Percentiles rank a stretch among this genome's conserved stretches.
phyloP scores from a whole-genome alignment of 2,113 vertebrate species.

The Abramis brama region DNA sequence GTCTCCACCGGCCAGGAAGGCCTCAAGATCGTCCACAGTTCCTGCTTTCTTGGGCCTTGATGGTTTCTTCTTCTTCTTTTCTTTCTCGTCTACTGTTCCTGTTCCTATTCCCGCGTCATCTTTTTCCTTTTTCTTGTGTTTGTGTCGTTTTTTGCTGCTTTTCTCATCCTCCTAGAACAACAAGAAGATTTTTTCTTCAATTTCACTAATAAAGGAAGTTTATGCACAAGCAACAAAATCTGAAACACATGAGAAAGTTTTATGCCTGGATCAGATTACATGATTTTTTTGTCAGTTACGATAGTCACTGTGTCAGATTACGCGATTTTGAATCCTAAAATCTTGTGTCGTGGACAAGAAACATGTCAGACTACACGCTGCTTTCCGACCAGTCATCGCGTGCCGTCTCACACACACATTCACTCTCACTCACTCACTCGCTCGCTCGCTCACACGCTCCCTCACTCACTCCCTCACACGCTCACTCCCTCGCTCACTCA shows the following conservation, averaged over 20 bases:
- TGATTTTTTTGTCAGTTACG: too few relatives aligned
- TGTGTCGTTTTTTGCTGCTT: constrained; percentile 73
- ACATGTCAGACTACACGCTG: too few relatives aligned
- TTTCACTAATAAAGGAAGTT: neutral
- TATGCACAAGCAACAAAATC: neutral
- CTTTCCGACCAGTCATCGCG: too few relatives aligned
- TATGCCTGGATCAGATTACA: too few relatives aligned
- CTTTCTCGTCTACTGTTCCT: constrained; percentile 57
- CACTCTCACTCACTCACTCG: too few relatives aligned
- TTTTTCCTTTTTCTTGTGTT: constrained; percentile 78
- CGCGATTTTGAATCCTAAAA: too few relatives aligned
- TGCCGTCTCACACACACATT: too few relatives aligned
- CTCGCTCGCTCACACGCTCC: too few relatives aligned
- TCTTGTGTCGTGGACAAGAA: too few relatives aligned
- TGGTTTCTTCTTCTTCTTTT: constrained; percentile 68
- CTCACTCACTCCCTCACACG: too few relatives aligned
- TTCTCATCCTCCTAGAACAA: constrained; percentile 80
- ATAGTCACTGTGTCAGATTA: too few relatives aligned
- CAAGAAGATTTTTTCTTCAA: neutral
- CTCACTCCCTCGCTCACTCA: accelerated
- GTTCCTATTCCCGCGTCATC: constrained; percentile 64
- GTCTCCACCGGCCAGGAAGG: constrained; percentile 78
- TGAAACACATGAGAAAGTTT: neutral
- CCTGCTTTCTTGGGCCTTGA: constrained; percentile 69
- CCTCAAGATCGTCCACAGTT: constrained; percentile 80